Evolutionary conservation across 2,797 vertebrate species (phyloP).

Genomic region (Hirundo rustica): DNA sequence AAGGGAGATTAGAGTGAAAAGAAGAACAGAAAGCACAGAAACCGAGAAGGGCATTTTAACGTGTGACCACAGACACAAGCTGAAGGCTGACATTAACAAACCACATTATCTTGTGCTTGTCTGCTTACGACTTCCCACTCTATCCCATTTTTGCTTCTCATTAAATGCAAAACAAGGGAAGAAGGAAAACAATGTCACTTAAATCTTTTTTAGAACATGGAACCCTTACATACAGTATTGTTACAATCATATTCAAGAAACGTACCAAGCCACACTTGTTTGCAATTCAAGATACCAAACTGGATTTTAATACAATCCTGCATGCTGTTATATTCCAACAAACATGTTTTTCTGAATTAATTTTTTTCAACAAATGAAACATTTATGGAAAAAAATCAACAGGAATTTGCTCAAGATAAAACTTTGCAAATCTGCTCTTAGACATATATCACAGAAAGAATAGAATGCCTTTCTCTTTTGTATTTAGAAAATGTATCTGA

Average conservation of each 20-base stretch:
- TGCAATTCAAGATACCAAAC: background rate
- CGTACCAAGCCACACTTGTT: background rate
- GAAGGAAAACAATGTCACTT: background rate
- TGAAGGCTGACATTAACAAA: conserved; percentile 50
- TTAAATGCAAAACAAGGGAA: background rate
- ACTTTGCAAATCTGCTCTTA: background rate
- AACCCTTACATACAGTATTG: background rate
- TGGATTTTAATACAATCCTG: background rate
- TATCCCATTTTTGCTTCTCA: background rate
- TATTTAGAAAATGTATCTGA: background rate
- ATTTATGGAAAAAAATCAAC: background rate
- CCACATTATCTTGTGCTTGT: conserved; percentile 24
- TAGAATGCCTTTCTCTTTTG: background rate
- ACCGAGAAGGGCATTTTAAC: conserved; percentile 9
- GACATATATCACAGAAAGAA: background rate
- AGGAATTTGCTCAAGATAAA: background rate
- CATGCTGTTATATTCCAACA: background rate
- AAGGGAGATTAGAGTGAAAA: background rate
- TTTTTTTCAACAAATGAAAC: background rate
- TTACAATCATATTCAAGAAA: background rate
- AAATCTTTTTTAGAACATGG: background rate
- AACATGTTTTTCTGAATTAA: background rate
- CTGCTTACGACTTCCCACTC: background rate
- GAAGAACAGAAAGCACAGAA: conserved; percentile 39
- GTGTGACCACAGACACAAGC: background rate